Percentiles rank a stretch among this genome's conserved stretches.
These are phyloP conservation scores for Haliclona indistincta DNA, from an alignment of 37 sponge, comb jelly and placozoan genomes.

Conservation along the genomic window DNA sequence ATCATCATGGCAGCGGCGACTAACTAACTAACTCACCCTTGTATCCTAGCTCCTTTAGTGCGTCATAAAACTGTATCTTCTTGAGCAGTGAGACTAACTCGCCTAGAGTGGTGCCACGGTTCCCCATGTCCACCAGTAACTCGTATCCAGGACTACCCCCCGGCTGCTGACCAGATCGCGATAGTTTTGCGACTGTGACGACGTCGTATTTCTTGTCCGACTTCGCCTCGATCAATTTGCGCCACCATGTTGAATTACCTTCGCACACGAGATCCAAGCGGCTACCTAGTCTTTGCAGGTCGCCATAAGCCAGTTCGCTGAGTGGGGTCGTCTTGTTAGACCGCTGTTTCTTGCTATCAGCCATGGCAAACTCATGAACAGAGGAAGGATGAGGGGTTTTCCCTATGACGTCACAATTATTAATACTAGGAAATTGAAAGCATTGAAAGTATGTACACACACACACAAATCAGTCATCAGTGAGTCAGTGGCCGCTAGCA, in stretches of 20 bases:
- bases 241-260: conserved; percentile 37
- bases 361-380: too few species aligned
- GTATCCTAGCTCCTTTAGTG: conserved; percentile 59
- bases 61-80: conserved; percentile 48
- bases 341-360: too few species aligned
- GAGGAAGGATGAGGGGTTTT: too few species aligned
- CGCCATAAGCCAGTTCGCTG: conserved; percentile 38
- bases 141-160: conserved; percentile 75
- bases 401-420: too few species aligned
- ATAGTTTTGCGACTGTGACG: conserved; percentile 43
- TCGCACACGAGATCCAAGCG: conserved; percentile 44
- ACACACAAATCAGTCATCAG: background rate
- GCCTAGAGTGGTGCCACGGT: conserved; percentile 47
- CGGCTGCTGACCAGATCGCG: conserved; percentile 25
- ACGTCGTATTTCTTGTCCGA: conserved; percentile 27
- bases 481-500: background rate
- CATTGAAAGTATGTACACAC: background rate
- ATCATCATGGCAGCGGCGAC: background rate
- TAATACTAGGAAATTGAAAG: too few species aligned
- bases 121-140: conserved; percentile 66
- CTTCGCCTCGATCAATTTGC: conserved; percentile 38
- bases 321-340: too few species aligned
- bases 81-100: conserved; percentile 57
- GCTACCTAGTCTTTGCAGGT: conserved; percentile 30
- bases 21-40: conserved; percentile 40